These are phyloP conservation scores for Drosophila neutralis DNA, from an alignment of 2,888 invertebrate species.

Conservation along the genomic window DNA sequence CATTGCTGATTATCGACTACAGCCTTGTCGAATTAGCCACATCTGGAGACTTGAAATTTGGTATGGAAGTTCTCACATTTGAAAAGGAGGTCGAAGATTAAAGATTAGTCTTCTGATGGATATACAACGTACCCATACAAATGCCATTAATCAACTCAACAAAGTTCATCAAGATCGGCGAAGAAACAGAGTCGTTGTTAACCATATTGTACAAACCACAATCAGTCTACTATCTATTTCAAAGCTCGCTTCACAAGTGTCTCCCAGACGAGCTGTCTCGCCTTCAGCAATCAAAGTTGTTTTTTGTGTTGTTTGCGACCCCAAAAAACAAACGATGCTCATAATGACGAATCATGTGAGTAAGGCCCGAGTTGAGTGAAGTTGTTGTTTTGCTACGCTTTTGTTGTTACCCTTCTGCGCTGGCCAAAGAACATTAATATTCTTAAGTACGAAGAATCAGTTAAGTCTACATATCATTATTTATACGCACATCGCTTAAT, in stretches of 20 bases:
- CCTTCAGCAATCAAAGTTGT: neutral
- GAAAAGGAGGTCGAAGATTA: neutral
- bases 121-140: neutral
- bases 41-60: neutral
- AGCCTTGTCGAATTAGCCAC: neutral
- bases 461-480: slow-evolving; percentile 7
- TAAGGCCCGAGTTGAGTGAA: neutral
- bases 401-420: neutral
- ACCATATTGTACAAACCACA: neutral
- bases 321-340: neutral
- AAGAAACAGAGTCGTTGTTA: neutral
- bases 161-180: neutral
- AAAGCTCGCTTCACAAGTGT: neutral
- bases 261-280: neutral
- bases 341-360: slow-evolving; percentile 41
- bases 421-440: slow-evolving; percentile 5
- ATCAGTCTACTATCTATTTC: neutral
- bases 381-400: slow-evolving; percentile 3
- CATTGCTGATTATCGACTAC: neutral
- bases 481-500: neutral
- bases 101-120: neutral
- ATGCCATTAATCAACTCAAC: neutral
- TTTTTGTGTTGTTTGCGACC: slow-evolving; percentile 14
- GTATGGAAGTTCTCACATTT: neutral
- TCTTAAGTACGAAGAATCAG: neutral